Evolutionary conservation across 2,888 invertebrate species (phyloP).

Genomic region (Cybosia mesomella): DNA sequence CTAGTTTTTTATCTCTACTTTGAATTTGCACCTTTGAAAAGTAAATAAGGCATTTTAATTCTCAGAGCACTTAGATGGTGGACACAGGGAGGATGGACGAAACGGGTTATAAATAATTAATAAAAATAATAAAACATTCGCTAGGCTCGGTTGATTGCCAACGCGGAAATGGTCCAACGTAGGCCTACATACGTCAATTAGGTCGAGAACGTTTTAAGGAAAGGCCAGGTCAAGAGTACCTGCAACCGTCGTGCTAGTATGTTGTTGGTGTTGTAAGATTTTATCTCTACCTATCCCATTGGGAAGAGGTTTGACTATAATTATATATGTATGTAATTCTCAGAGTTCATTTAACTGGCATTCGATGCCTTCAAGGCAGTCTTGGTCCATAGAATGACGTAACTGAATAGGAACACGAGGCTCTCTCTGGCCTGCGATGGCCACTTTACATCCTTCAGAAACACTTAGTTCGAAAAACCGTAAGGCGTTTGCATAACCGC

Average conservation of each 20-base stretch:
- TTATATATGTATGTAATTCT: background rate
- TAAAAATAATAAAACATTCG: too few species aligned
- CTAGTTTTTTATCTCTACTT: background rate
- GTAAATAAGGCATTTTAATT: background rate
- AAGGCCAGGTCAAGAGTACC: too few species aligned
- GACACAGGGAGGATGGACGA: background rate
- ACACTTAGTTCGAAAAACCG: background rate
- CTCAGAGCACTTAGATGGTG: background rate
- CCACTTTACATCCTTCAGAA: slow-evolving; percentile 43
- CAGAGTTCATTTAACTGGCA: slow-evolving; percentile 14
- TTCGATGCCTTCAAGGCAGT: slow-evolving; percentile 22
- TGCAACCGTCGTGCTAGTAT: too few species aligned
- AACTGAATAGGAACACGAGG: slow-evolving; percentile 20
- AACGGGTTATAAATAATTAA: background rate
- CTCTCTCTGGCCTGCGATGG: slow-evolving; percentile 21
- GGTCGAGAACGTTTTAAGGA: too few species aligned
- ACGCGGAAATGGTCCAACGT: too few species aligned
- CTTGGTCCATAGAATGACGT: slow-evolving; percentile 27
- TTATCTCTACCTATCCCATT: background rate
- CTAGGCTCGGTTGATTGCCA: too few species aligned
- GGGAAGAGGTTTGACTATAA: too few species aligned
- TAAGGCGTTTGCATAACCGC: slow-evolving; percentile 12
- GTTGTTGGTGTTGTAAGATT: too few species aligned
- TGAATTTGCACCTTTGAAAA: background rate
- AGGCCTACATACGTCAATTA: too few species aligned